These are phyloP conservation scores for Daktulosphaira vitifoliae DNA, from an alignment of 1,140 invertebrate genomes.

Conservation along the genomic window DNA sequence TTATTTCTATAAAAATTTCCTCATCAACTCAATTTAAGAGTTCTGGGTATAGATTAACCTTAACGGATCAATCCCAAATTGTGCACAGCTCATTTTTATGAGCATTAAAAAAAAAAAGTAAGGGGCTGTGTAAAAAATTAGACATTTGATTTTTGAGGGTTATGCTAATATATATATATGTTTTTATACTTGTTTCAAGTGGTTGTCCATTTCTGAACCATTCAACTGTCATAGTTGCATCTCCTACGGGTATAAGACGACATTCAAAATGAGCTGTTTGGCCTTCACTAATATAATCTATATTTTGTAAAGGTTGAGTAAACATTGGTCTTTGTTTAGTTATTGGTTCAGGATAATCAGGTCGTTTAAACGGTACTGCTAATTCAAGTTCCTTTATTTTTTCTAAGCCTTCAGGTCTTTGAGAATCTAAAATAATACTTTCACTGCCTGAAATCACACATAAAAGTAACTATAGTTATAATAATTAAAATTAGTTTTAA, in stretches of 20 bases:
- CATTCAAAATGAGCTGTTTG: constrained; percentile 94
- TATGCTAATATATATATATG: background rate
- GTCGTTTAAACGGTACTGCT: constrained; percentile 63
- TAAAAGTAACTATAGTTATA: background rate
- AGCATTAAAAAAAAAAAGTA: background rate
- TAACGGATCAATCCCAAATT: too few species aligned
- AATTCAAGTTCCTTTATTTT: constrained; percentile 89
- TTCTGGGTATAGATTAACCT: too few species aligned
- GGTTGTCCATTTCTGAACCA: constrained; percentile 96
- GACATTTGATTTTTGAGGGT: background rate
- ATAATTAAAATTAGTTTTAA: background rate
- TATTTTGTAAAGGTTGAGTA: constrained; percentile 86
- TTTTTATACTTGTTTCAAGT: constrained; percentile 71
- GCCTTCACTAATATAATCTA: constrained; percentile 79
- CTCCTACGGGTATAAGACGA: constrained; percentile 93
- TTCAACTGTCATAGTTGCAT: constrained; percentile 93
- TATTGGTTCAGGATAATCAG: constrained; percentile 68
- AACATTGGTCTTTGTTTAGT: constrained; percentile 87
- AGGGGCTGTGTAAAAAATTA: background rate
- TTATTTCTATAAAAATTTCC: too few species aligned
- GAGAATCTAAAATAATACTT: constrained; percentile 85
- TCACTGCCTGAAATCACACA: constrained; percentile 51
- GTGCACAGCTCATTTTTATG: too few species aligned
- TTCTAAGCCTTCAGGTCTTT: constrained; percentile 89
- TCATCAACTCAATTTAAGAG: too few species aligned